Evolutionary conservation across 30 jellyfish, hydroid and myxozoan species (phyloP), one percentile per base, ranked within the genome.

Genomic region (Rhopilema esculentum): DNA sequence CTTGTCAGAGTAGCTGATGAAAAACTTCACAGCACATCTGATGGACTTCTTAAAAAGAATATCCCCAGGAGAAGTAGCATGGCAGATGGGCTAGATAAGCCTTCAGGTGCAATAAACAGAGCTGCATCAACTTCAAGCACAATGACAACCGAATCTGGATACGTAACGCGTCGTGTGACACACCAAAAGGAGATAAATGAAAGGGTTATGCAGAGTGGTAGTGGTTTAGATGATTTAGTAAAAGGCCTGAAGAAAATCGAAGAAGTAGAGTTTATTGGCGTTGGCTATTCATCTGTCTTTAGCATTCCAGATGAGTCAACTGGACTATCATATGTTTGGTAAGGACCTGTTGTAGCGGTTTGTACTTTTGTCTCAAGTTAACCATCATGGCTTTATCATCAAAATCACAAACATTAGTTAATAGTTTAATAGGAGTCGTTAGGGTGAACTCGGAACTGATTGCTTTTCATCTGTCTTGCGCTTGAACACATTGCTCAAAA

Each of bases 281-380:
- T 79, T 16, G 97, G 97, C 21, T 94, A 89, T 94, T 78, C 93
- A 17, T 94, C 98, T 12, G 93, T 90, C 18, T 94, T 94, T 63
- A 90, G 97, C 50, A 63, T 87, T 57, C 90, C 95, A 7, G 75
- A 64, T 32, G 73, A 79, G 15, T 30, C 31, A 26, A 49, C 66
- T 23, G 75, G 72, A 24, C 74, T 62, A 9, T 87, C 90, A 0
- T 87, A 75, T 87, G 90, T 87, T 40, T 87, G 90, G 93, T 85
- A 75, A 51, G 74, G 16, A 71, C 29, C 52, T 48, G 2, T 57
- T 19, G 21, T 29, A 27, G 75, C 9, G 23, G 49, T 4, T 1
- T 18, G 49, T 9, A 16, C 23, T 23, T 18, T 23, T 20, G 6
- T 17, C 57, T 40, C 9, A 2, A 6, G 12, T 40, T 40, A n/a